phyloP scores from a whole-genome alignment of 2,888 invertebrate genomes.

The Bhutanitis thaidina region DNA sequence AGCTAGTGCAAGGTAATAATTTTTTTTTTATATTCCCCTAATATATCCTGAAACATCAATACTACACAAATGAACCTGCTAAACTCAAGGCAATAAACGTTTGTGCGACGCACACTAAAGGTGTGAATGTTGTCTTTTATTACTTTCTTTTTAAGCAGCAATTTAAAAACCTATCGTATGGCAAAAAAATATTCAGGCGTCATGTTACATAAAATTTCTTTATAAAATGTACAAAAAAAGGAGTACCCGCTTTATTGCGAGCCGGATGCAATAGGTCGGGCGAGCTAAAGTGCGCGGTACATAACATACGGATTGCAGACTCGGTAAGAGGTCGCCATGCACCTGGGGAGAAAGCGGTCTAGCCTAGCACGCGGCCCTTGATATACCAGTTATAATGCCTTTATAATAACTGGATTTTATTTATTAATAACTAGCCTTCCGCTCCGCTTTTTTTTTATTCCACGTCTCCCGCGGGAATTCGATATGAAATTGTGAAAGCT shows the following conservation, averaged over 20 bases:
- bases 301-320: conserved; percentile 7
- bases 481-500: conserved; percentile 17
- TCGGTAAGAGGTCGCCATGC: conserved; percentile 14
- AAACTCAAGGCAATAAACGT: too few relatives aligned
- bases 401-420: conserved; percentile 37
- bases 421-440: conserved; percentile 37
- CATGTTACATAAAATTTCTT: conserved; percentile 20
- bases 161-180: conserved; percentile 1
- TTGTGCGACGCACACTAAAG: not conserved
- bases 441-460: conserved; percentile 24
- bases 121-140: conserved; percentile 18
- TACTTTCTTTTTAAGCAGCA: conserved; percentile 4
- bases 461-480: conserved; percentile 23
- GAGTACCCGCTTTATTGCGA: conserved; percentile 14
- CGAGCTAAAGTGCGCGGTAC: conserved; percentile 1
- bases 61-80: too few relatives aligned
- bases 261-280: conserved; percentile 21
- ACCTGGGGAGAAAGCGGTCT: conserved; percentile 30
- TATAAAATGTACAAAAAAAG: conserved; percentile 19
- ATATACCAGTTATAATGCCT: conserved; percentile 25
- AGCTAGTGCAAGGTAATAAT: too few relatives aligned
- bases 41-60: too few relatives aligned
- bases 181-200: conserved; percentile 15
- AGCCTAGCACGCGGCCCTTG: conserved; percentile 28
- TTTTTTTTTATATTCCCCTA: too few relatives aligned